Evolutionary conservation across 2,888 invertebrate genomes (phyloP).

Genomic region (Autographa gamma): DNA sequence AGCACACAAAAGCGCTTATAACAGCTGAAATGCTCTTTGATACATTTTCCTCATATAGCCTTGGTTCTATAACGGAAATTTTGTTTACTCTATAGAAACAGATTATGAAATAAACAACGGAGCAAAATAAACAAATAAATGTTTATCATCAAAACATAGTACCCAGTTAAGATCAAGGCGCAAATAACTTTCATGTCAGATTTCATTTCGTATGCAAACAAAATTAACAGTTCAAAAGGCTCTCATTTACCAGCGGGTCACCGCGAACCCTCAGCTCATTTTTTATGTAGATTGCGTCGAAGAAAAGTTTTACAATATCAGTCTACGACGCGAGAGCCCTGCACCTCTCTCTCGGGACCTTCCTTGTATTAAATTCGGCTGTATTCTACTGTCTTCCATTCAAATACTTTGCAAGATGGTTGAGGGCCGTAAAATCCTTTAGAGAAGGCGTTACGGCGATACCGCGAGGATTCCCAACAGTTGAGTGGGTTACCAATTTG

Average conservation of each 20-base stretch:
- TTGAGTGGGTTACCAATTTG: constrained; percentile 46
- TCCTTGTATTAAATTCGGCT: constrained; percentile 80
- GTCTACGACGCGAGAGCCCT: constrained; percentile 76
- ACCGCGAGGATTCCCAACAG: constrained; percentile 38
- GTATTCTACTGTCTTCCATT: constrained; percentile 75
- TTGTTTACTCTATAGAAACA: constrained; percentile 24
- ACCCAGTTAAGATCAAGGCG: constrained; percentile 72
- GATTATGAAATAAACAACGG: constrained; percentile 46
- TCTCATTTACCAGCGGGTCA: constrained; percentile 87
- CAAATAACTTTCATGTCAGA: constrained; percentile 83
- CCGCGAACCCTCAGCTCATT: constrained; percentile 84
- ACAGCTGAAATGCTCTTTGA: neutral
- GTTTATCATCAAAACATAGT: constrained; percentile 63
- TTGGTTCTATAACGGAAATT: constrained; percentile 25
- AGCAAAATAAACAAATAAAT: constrained; percentile 52
- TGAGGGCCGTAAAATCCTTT: constrained; percentile 62
- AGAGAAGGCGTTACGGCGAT: constrained; percentile 41
- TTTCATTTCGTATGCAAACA: constrained; percentile 86
- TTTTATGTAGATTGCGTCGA: constrained; percentile 87
- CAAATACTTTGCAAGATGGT: constrained; percentile 74
- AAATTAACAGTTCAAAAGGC: constrained; percentile 87
- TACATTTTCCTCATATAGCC: neutral
- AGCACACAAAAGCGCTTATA: neutral
- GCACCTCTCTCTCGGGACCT: constrained; percentile 73
- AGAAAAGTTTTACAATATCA: constrained; percentile 88